Base-by-base conservation (phyloP, 2,113 vertebrate genomes). In the Marcusenius ussheri region DNA sequence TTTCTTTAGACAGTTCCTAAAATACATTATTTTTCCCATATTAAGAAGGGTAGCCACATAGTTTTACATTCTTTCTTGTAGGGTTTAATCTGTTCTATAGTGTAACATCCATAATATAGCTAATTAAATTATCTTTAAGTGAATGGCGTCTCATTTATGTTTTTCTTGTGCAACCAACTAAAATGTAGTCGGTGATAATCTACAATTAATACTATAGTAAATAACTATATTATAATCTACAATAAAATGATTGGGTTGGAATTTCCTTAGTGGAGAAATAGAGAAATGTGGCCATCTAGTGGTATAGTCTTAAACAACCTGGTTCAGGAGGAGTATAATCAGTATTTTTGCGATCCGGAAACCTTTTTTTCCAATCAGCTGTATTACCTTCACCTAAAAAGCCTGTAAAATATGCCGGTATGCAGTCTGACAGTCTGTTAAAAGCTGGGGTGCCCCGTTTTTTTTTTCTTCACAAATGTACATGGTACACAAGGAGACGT, bases 241-340 rank as follows among this genome's bases (percentile, higher is more conserved):
- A 70, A 4, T 70, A 31, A 31, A 31, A 31, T 27, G 4, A 42
- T 42, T 39, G 27, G 15, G 15, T 39, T 77, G 35, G 3, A 77
- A 77, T 42, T 39, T 42, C 74, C 17, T 80, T 80, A 17, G 15
- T 39, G 35, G 74, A 49, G 50, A 47, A 50, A 1, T 47, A 31
- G 13, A 86, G 46, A n/a, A 49, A 50, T 86, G 47, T 50, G 9
- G 83, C 83, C 83, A 86, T 86, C 83, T 86, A 86, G 83, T 86
- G 83, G 47, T 47, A 15, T 6, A 47, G 5, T 31, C 24, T 86
- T 47, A 86, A 86, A 86, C 21, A 6, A 49, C 42, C 8, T 27
- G 46, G 1, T 49, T 49, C 45, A 2, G 35, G 13, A 2, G 3
- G 19, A 24, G 45, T 13, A 24, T 62, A 62, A n/a, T 84, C 21